A percentile compares a stretch with the other conserved stretches of the same genome.
These are phyloP conservation scores for Microhierax caerulescens DNA, from an alignment of 2,797 vertebrate genomes.

Conservation along the genomic window DNA sequence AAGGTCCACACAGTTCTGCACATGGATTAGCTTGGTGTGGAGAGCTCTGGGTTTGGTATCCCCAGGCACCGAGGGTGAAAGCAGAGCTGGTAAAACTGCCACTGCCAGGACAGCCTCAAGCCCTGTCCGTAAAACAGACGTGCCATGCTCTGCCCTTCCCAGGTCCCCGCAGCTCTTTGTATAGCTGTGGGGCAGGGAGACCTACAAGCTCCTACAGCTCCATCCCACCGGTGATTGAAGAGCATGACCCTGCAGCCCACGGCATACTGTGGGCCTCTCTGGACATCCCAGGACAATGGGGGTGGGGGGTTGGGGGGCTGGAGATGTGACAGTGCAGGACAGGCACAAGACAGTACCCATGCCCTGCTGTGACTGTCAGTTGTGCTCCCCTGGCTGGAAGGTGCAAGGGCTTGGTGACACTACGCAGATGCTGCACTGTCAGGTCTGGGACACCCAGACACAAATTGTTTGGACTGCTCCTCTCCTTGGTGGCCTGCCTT, in stretches of 20 bases:
- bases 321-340: neutral
- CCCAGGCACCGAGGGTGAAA: accelerated
- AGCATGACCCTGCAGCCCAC: accelerated
- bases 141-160: neutral
- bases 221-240: accelerated
- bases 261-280: accelerated
- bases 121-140: accelerated
- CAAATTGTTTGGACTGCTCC: neutral
- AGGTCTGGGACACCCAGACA: neutral
- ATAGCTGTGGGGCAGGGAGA: accelerated
- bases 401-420: neutral
- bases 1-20: accelerated
- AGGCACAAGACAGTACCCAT: too few species aligned
- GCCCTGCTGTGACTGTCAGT: neutral
- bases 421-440: neutral
- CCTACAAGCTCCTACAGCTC: neutral
- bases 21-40: accelerated
- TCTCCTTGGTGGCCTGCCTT: neutral
- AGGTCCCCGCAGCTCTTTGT: neutral
- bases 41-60: neutral
- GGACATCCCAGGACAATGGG: neutral
- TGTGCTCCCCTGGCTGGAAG: neutral
- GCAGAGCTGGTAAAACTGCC: neutral
- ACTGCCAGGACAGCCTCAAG: neutral
- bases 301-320: accelerated